Conservation (phyloP, 2,113 vertebrate species). For the Verasper variegatus region DNA sequence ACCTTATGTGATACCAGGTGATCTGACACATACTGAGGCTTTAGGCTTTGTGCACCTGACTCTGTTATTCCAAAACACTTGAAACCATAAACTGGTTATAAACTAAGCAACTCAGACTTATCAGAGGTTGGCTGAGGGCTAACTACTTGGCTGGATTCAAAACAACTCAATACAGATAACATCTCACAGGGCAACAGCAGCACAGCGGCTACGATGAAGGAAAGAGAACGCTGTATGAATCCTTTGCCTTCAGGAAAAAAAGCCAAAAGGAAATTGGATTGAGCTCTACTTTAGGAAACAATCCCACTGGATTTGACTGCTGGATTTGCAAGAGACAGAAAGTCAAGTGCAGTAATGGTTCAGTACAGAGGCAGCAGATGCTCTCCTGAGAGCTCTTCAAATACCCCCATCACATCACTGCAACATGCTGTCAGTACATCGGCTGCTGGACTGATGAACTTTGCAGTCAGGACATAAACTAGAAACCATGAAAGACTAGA, state of each 20-base stretch:
- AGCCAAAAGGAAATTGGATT: conserved; percentile 9
- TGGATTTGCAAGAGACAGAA: conserved; percentile 31
- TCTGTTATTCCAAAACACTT: neutral
- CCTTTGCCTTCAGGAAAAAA: conserved; percentile 8
- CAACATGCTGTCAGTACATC: conserved; percentile 1
- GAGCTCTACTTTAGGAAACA: conserved; percentile 17
- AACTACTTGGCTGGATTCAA: neutral
- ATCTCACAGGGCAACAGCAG: neutral
- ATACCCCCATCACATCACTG: neutral
- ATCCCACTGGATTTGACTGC: conserved; percentile 28
- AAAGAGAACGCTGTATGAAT: neutral
- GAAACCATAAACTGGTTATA: neutral
- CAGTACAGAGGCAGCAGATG: conserved; percentile 5
- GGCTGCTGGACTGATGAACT: neutral
- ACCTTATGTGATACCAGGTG: neutral
- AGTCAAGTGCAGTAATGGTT: conserved; percentile 43
- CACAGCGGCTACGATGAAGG: neutral
- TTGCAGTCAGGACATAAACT: neutral
- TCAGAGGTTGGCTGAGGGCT: neutral
- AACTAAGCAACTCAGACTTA: neutral
- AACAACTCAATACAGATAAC: neutral
- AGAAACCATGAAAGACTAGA: neutral
- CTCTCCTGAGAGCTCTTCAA: conserved; percentile 16
- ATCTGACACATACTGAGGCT: neutral
- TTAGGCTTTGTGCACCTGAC: too few relatives aligned